These are phyloP conservation scores for Meganola albula DNA, from an alignment of 2,888 invertebrate genomes.

Conservation along the genomic window DNA sequence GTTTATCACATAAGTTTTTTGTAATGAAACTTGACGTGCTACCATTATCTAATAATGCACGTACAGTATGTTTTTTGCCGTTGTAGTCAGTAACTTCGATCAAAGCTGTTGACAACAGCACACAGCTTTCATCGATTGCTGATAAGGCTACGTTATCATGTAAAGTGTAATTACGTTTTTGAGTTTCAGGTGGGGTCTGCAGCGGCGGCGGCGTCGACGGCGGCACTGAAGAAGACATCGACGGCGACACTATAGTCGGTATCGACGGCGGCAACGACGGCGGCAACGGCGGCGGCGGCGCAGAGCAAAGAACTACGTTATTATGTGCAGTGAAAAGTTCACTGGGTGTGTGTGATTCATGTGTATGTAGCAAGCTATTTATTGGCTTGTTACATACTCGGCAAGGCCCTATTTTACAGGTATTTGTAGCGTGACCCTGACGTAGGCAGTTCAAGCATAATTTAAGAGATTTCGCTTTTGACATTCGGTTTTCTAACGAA, in stretches of 20 bases:
- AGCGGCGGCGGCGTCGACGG: too few relatives aligned
- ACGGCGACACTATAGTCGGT: too few relatives aligned
- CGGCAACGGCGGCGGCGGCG: too few relatives aligned
- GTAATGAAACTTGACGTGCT: conserved; percentile 17
- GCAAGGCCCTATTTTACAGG: conserved; percentile 3
- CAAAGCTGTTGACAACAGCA: conserved; percentile 5
- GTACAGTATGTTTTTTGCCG: background rate
- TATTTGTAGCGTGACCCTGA: background rate
- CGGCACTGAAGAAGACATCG: too few relatives aligned
- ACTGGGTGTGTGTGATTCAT: too few relatives aligned
- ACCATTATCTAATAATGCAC: conserved; percentile 14
- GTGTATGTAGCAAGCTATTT: conserved; percentile 3
- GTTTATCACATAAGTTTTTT: conserved; percentile 9
- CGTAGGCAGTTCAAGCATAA: conserved; percentile 7
- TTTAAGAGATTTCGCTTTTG: conserved; percentile 2
- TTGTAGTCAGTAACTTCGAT: conserved; percentile 1
- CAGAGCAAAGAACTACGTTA: too few relatives aligned
- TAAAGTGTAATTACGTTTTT: background rate
- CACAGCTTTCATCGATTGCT: background rate
- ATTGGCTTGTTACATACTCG: conserved; percentile 1
- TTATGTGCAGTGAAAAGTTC: too few relatives aligned
- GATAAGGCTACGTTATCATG: conserved; percentile 1
- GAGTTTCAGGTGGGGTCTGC: background rate
- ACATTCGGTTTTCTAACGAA: conserved; percentile 4
- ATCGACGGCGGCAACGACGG: too few relatives aligned